A percentile compares a stretch with the other conserved stretches of the same genome.
phyloP scores from a whole-genome alignment of 1,140 invertebrate species.

The Penaeus japonicus region DNA sequence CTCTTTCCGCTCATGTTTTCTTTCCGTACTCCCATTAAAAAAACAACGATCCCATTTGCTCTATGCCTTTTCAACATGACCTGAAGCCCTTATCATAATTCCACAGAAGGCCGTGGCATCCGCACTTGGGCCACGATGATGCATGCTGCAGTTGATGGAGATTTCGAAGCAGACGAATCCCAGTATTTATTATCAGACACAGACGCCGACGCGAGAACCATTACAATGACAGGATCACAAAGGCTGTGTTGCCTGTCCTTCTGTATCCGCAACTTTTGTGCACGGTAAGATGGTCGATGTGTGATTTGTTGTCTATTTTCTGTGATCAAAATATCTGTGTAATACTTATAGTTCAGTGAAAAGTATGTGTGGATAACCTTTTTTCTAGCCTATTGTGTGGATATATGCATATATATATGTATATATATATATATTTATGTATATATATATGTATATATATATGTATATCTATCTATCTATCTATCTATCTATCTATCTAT shows the following conservation, averaged over 20 bases:
- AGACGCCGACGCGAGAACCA: conserved; percentile 37
- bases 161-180: conserved; percentile 54
- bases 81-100: not conserved
- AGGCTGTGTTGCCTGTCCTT: conserved; percentile 41
- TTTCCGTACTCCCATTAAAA: not conserved
- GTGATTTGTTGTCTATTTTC: not conserved
- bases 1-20: too few species aligned
- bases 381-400: too few species aligned
- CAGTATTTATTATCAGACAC: conserved; percentile 54
- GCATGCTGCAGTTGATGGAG: conserved; percentile 38
- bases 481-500: too few species aligned
- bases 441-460: too few species aligned
- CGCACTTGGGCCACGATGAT: conserved; percentile 28
- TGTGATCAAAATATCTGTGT: too few species aligned
- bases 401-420: too few species aligned
- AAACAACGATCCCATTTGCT: not conserved
- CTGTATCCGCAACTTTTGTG: conserved; percentile 39
- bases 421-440: too few species aligned
- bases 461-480: too few species aligned
- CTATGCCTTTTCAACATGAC: not conserved
- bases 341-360: not conserved
- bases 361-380: too few species aligned
- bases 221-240: conserved; percentile 13
- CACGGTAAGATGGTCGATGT: not conserved
- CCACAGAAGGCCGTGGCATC: not conserved